phyloP scores from a whole-genome alignment of 2,888 invertebrate genomes.

The Cylindroiulus punctatus region DNA sequence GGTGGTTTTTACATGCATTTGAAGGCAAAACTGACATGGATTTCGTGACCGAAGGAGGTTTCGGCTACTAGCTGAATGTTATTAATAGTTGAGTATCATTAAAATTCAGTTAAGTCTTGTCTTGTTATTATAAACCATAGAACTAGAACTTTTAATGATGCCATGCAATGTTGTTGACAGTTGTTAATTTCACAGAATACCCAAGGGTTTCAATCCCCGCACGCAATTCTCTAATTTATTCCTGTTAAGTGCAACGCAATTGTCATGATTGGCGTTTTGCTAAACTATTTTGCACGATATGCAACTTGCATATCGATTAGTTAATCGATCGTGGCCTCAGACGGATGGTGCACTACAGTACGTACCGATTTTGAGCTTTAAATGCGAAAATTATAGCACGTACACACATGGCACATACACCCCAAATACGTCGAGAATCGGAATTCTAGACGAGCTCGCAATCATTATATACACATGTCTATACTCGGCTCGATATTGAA shows the following conservation, averaged over 20 bases:
- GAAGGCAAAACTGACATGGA: not conserved
- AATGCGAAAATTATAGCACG: not conserved
- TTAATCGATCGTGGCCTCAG: not conserved
- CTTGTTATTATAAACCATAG: not conserved
- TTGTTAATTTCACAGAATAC: conserved; percentile 2
- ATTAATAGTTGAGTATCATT: not conserved
- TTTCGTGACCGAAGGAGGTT: not conserved
- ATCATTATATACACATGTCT: no score
- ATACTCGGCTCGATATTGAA: no score
- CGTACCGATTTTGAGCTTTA: no score
- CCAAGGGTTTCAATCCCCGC: not conserved
- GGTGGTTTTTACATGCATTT: not conserved
- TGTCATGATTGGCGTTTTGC: not conserved
- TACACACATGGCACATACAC: not conserved
- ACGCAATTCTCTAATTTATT: conserved; percentile 11
- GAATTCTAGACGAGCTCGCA: not conserved
- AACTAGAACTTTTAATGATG: conserved; percentile 1
- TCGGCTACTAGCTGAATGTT: not conserved
- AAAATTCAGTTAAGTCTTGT: not conserved
- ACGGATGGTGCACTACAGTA: not conserved
- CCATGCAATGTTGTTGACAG: not conserved
- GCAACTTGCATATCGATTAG: not conserved
- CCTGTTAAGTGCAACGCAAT: not conserved
- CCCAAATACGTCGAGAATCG: not conserved
- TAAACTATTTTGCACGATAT: conserved; percentile 11